These are phyloP conservation scores for Latheticus oryzae DNA, from an alignment of 2,888 invertebrate genomes.

Conservation along the genomic window DNA sequence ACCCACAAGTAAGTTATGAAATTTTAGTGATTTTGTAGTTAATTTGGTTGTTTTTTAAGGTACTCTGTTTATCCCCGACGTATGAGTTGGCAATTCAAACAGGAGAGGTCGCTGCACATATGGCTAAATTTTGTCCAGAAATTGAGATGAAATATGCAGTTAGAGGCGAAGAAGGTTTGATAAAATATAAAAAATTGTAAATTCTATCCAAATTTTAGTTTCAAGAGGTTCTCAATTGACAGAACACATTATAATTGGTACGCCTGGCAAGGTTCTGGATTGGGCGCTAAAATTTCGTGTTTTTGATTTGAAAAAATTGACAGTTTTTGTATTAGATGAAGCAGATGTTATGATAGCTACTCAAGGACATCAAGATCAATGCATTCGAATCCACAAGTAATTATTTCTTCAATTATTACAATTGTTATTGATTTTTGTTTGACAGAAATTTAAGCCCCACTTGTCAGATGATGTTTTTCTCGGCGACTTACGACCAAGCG, in stretches of 20 bases:
- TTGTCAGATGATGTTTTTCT: conserved; percentile 99
- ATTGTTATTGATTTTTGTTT: conserved; percentile 1
- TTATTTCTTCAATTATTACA: conserved; percentile 49
- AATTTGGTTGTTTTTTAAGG: conserved; percentile 69
- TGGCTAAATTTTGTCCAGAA: conserved; percentile 93
- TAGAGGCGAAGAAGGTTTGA: conserved; percentile 85
- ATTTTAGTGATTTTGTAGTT: too few relatives aligned
- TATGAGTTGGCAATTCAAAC: conserved; percentile 98
- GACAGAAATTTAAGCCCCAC: conserved; percentile 74
- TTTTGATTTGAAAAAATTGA: conserved; percentile 87
- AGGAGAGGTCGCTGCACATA: conserved; percentile 95
- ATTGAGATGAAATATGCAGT: conserved; percentile 93
- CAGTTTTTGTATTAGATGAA: conserved; percentile 98
- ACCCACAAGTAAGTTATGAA: conserved; percentile 87
- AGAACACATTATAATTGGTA: conserved; percentile 96
- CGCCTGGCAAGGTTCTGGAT: conserved; percentile 97
- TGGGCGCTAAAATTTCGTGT: conserved; percentile 89
- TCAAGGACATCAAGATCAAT: conserved; percentile 98
- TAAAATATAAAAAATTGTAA: too few relatives aligned
- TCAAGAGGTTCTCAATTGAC: conserved; percentile 76
- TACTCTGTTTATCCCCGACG: conserved; percentile 95
- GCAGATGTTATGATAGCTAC: conserved; percentile 99
- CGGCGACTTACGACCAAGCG: conserved; percentile 93
- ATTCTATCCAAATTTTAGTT: conserved; percentile 69
- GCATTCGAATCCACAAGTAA: conserved; percentile 95